Conservation (phyloP, 2,888 invertebrate genomes). For the Cacoxenus indagator region DNA sequence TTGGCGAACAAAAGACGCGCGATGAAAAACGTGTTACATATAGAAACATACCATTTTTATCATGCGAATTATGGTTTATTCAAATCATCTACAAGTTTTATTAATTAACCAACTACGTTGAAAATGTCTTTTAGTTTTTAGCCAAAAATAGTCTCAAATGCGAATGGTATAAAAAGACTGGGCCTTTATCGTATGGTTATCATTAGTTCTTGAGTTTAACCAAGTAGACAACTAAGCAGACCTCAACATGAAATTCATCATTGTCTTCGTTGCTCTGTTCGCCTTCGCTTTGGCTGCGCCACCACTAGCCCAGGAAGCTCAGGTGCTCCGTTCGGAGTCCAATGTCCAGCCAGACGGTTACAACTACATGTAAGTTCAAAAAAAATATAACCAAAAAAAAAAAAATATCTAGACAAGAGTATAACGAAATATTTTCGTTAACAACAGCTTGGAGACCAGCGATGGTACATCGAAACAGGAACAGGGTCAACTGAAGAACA, state of each 20-base stretch:
- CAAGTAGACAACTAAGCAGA: not conserved
- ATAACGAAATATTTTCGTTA: slow-evolving; percentile 7
- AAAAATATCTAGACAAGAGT: no score
- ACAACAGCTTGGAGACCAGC: slow-evolving; percentile 49
- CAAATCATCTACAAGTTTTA: not conserved
- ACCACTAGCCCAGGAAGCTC: slow-evolving; percentile 32
- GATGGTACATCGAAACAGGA: slow-evolving; percentile 50
- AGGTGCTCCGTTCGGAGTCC: slow-evolving; percentile 47
- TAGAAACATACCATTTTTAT: no score
- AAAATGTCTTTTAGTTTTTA: no score
- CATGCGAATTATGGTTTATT: no score
- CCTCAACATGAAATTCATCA: slow-evolving; percentile 60
- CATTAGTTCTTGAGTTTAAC: not conserved
- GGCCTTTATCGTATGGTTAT: not conserved
- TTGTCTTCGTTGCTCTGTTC: slow-evolving; percentile 63
- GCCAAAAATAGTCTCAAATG: not conserved
- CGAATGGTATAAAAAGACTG: not conserved
- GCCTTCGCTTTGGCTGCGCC: slow-evolving; percentile 52
- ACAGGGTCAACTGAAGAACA: slow-evolving; percentile 44
- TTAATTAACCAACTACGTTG: not conserved
- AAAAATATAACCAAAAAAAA: not conserved
- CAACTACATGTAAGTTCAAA: slow-evolving; percentile 69
- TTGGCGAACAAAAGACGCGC: no score
- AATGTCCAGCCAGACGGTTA: slow-evolving; percentile 74
- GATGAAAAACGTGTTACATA: no score